Evolutionary conservation across 1,140 invertebrate genomes (phyloP), one percentile per base, ranked within the genome.

Genomic region (Popillia japonica): DNA sequence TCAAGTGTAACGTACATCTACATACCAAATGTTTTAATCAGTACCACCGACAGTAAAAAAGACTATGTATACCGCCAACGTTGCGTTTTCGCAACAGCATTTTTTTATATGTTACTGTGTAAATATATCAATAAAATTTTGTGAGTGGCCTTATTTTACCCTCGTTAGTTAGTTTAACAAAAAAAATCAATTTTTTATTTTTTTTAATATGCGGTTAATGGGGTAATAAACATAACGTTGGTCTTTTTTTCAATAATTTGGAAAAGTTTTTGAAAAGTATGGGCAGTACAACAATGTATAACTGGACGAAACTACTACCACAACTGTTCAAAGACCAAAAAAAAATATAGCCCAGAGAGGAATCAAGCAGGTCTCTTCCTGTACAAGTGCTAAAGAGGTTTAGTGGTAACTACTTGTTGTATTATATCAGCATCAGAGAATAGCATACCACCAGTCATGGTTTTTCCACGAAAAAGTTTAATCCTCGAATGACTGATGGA

Each of bases 301-400:
- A 80, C 75, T 87, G 22, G 87, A 88, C 80, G 87, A 88, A 82
- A 88, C 86, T n/a, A 85, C 83, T 2, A 83, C 86, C 6, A 89
- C 85, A 7, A 78, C 34, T 20, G 77, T 80, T n/a, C 74, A 80
- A 72, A 84, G 82, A 20, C 79, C 82, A n/a, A 77, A 77, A 48
- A 78, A 74, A 72, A 41, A 78, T 27, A 11, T 86, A 44, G 82
- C 83, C 34, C 22, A 23, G 22, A 85, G 81, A 81, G 81, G 82
- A 3, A 40, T 77, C 20, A 87, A 86, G 40, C 86, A 86, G 81
- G 83, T 87, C 22, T 84, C 83, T 14, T 72, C 81, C 78, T 77
- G 82, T 20, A 83, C 79, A 40, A 84, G 81, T 76, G 81, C 80
- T 44, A 84, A 87, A 79, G 79, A 85, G 85, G 85, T 9, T 75